These are phyloP conservation scores for Rhea americana DNA, from an alignment of 2,113 vertebrate genomes.

Conservation along the genomic window DNA sequence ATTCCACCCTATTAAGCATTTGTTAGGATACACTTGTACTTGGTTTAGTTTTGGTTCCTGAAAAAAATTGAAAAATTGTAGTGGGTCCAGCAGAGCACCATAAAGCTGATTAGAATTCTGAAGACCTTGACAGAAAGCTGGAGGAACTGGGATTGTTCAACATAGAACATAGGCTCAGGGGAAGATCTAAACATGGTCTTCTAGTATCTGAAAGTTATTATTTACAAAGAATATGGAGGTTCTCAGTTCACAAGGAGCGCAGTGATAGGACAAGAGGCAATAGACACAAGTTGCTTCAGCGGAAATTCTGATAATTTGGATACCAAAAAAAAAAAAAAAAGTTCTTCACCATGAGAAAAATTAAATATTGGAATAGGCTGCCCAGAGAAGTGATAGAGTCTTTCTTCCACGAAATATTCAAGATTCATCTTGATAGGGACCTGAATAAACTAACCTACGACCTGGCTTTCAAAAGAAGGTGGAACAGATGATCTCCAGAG, in stretches of 20 bases:
- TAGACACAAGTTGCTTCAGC: neutral
- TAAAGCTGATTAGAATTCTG: neutral
- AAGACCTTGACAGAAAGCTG: neutral
- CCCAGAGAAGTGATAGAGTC: neutral
- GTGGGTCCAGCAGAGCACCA: neutral
- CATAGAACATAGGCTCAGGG: neutral
- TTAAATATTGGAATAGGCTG: neutral
- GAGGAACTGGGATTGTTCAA: neutral
- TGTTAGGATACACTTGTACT: neutral
- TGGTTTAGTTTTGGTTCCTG: neutral
- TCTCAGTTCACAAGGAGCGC: neutral
- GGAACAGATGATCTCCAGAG: neutral
- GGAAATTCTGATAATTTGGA: neutral
- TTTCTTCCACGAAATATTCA: neutral
- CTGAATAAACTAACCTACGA: neutral
- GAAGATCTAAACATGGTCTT: neutral
- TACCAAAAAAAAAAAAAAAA: neutral
- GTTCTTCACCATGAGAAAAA: neutral
- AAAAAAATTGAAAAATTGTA: neutral
- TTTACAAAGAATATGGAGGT: neutral
- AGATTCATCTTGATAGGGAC: neutral
- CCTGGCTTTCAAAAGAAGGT: neutral
- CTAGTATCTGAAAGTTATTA: neutral
- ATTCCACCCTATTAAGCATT: neutral
- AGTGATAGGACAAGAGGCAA: neutral